Conservation (phyloP, 2,113 vertebrate species). For the Pseudopipra pipra region DNA sequence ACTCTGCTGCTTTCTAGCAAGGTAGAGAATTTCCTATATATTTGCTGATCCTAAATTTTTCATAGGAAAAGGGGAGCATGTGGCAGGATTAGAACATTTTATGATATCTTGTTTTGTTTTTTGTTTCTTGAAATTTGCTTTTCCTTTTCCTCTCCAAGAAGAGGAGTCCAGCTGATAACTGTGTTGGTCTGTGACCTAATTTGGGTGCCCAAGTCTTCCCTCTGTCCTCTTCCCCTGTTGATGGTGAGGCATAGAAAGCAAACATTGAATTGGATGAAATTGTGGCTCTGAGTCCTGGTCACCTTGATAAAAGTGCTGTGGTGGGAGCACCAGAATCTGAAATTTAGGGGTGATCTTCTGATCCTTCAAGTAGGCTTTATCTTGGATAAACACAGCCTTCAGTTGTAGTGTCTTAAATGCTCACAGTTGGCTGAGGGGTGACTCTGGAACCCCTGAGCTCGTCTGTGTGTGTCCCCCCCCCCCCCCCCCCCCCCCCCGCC, state of each 20-base stretch:
- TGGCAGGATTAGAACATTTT: background rate
- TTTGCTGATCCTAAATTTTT: background rate
- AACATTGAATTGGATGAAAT: background rate
- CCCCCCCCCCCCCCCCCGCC: background rate
- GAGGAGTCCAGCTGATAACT: background rate
- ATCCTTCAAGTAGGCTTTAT: background rate
- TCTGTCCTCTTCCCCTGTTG: fast-evolving
- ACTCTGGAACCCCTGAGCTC: background rate
- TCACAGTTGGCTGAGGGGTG: background rate
- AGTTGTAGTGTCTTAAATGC: background rate
- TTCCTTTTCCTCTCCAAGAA: background rate
- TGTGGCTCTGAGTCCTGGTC: background rate
- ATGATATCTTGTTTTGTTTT: background rate
- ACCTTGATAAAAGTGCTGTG: background rate
- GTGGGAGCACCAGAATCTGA: background rate
- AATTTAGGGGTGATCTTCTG: background rate
- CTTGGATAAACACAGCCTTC: background rate
- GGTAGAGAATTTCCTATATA: background rate
- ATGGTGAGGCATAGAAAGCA: background rate
- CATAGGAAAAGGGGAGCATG: background rate
- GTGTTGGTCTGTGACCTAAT: background rate
- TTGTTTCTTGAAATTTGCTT: background rate
- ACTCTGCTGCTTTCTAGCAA: background rate
- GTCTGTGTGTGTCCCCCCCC: too few species aligned
- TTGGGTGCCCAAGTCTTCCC: background rate